Conservation (phyloP, 2,113 vertebrate genomes). For the Chionis minor region DNA sequence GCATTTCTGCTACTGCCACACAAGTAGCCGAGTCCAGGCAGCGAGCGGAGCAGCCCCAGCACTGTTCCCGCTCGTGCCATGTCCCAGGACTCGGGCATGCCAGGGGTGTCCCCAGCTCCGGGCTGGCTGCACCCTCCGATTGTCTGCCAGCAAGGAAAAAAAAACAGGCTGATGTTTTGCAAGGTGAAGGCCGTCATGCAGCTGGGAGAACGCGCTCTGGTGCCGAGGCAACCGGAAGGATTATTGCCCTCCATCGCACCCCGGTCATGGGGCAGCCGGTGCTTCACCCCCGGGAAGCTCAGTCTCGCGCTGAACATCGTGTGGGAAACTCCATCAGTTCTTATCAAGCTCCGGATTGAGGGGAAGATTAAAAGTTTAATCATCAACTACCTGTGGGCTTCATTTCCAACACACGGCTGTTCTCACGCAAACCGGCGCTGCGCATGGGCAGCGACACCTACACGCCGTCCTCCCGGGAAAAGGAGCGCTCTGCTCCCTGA, state of each 20-base stretch:
- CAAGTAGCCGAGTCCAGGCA: fast-evolving
- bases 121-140: fast-evolving
- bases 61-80: background rate
- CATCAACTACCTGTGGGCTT: background rate
- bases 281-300: background rate
- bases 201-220: fast-evolving
- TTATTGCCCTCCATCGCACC: fast-evolving
- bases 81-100: no score
- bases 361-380: background rate
- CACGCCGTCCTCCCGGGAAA: fast-evolving
- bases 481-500: background rate
- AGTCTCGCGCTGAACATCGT: background rate
- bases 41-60: background rate
- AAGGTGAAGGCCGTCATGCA: background rate
- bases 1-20: background rate
- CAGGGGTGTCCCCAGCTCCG: background rate
- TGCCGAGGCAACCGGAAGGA: background rate
- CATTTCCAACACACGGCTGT: fast-evolving
- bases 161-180: background rate
- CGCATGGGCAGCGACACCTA: fast-evolving
- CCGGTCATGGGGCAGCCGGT: fast-evolving
- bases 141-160: background rate
- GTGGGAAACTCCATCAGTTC: background rate
- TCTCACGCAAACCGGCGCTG: fast-evolving
- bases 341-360: background rate